These are phyloP conservation scores for Poeciliopsis gracilis DNA, from an alignment of 2,797 vertebrate species.

Conservation along the genomic window DNA sequence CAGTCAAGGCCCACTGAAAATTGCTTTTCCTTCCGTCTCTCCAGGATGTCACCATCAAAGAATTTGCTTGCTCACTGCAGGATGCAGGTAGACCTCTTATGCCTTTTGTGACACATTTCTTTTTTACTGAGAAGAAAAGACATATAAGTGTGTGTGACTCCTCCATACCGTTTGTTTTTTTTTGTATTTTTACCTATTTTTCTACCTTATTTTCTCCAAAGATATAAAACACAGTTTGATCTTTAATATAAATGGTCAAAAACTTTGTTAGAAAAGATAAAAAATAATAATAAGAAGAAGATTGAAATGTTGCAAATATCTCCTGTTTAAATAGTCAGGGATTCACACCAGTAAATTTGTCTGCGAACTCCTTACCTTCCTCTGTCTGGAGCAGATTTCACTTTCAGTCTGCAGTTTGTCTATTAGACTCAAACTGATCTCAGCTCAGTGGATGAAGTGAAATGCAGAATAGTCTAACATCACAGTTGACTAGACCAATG, in stretches of 20 bases:
- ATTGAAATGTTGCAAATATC: not conserved
- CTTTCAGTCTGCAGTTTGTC: not conserved
- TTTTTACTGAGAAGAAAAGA: not conserved
- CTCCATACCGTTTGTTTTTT: not conserved
- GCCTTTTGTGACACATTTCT: not conserved
- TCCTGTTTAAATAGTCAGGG: not conserved
- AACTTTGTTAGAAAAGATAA: not conserved
- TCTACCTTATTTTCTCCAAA: not conserved
- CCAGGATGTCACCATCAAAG: conserved; percentile 63
- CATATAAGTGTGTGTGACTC: not conserved
- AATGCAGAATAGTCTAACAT: not conserved
- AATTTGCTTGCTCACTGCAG: conserved; percentile 37
- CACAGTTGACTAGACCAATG: not conserved
- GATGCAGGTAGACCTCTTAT: conserved; percentile 44
- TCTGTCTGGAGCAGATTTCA: not conserved
- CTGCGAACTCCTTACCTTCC: not conserved
- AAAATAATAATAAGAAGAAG: not conserved
- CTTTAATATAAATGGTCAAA: not conserved
- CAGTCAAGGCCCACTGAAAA: conserved; percentile 55
- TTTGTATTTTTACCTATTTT: not conserved
- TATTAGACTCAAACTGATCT: not conserved
- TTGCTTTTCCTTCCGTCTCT: conserved; percentile 48
- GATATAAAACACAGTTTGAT: not conserved
- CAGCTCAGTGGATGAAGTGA: not conserved
- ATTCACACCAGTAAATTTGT: not conserved